phyloP scores from a whole-genome alignment of 2,113 vertebrate species.

The Tichodroma muraria region DNA sequence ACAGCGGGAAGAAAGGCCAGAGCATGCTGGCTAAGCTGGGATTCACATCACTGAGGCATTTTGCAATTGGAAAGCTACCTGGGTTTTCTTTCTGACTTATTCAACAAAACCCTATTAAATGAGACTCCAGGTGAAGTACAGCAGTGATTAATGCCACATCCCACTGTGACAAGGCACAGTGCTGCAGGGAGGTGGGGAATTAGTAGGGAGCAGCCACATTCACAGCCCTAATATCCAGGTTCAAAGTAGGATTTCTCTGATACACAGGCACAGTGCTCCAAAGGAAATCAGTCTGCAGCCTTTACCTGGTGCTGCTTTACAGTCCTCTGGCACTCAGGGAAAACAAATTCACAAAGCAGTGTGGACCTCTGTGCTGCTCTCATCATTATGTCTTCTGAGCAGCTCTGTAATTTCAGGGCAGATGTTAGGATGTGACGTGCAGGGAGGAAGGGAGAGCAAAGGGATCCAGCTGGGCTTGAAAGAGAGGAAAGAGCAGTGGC shows the following conservation, averaged over 20 bases:
- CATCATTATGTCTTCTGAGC: not conserved
- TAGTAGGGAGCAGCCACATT: not conserved
- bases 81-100: constrained; percentile 15
- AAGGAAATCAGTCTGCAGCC: not conserved
- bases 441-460: not conserved
- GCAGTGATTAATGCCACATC: not conserved
- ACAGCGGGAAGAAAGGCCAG: not conserved
- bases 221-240: not conserved
- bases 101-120: constrained; percentile 20
- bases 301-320: not conserved
- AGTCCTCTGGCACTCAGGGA: not conserved
- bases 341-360: not conserved
- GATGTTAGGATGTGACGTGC: not conserved
- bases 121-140: not conserved
- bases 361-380: not conserved
- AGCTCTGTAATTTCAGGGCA: not conserved
- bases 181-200: not conserved
- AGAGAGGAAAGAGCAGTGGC: not conserved
- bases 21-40: not conserved
- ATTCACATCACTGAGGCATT: not conserved
- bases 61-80: constrained; percentile 6
- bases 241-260: not conserved
- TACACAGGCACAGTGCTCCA: not conserved
- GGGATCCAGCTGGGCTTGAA: not conserved
- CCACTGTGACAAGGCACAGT: not conserved